These are phyloP conservation scores for Andrena bucephala DNA, from an alignment of 2,888 invertebrate species.

Conservation along the genomic window DNA sequence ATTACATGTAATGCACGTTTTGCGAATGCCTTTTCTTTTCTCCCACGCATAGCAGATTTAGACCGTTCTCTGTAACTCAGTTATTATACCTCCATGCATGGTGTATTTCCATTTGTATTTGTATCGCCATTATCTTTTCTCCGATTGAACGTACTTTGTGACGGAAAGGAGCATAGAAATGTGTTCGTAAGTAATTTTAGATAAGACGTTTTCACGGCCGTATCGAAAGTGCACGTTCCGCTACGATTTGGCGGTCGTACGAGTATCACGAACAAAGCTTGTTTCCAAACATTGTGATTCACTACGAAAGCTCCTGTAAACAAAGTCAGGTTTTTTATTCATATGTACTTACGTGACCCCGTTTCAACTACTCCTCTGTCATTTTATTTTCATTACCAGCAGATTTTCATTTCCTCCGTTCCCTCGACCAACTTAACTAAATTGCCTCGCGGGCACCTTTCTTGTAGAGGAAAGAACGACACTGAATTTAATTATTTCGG, in stretches of 20 bases:
- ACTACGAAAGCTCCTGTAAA: neutral
- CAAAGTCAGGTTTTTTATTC: too few relatives aligned
- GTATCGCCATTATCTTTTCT: slow-evolving; percentile 48
- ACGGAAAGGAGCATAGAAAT: slow-evolving; percentile 59
- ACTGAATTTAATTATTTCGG: neutral
- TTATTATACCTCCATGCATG: slow-evolving; percentile 52
- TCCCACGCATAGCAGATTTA: slow-evolving; percentile 13
- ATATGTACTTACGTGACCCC: too few relatives aligned
- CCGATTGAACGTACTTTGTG: slow-evolving; percentile 56
- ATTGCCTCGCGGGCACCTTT: neutral
- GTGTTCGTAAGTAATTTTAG: slow-evolving; percentile 69
- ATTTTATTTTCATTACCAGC: neutral
- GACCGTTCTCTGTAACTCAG: slow-evolving; percentile 1
- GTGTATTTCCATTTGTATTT: slow-evolving; percentile 38
- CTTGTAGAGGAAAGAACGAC: neutral
- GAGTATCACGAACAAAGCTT: slow-evolving; percentile 13
- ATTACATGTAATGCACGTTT: slow-evolving; percentile 55
- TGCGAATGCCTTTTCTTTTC: slow-evolving; percentile 46
- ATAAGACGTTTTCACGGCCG: slow-evolving; percentile 44
- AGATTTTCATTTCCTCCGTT: neutral
- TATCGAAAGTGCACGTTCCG: slow-evolving; percentile 15
- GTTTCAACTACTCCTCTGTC: neutral
- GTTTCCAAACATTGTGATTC: neutral
- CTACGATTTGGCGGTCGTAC: neutral
- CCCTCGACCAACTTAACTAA: neutral